phyloP scores from a whole-genome alignment of 2,888 invertebrate genomes.

The Drosophila limbata region DNA sequence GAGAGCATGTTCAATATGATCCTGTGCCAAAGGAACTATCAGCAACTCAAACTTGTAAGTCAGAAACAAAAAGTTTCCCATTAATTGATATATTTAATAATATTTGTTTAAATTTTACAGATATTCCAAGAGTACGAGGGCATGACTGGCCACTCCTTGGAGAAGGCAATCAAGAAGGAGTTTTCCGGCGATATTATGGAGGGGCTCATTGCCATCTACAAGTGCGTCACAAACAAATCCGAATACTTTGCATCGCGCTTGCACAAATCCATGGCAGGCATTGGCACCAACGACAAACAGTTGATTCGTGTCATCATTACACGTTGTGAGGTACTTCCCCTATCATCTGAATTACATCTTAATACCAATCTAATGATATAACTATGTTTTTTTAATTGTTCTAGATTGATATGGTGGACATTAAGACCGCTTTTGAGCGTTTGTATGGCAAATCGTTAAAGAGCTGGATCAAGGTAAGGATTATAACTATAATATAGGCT shows the following conservation, averaged over 20 bases:
- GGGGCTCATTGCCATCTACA: slow-evolving; percentile 92
- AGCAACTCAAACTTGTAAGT: slow-evolving; percentile 86
- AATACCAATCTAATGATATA: neutral
- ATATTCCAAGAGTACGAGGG: slow-evolving; percentile 86
- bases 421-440: slow-evolving; percentile 91
- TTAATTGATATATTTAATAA: neutral
- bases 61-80: too few relatives aligned
- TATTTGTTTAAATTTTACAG: slow-evolving; percentile 48
- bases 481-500: neutral
- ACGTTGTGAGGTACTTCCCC: slow-evolving; percentile 87
- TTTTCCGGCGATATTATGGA: slow-evolving; percentile 93
- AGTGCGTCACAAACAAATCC: slow-evolving; percentile 92
- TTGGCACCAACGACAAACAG: slow-evolving; percentile 94
- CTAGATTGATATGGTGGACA: slow-evolving; percentile 92
- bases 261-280: slow-evolving; percentile 94
- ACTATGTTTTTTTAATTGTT: neutral
- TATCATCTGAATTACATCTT: neutral
- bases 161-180: slow-evolving; percentile 92
- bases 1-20: slow-evolving; percentile 94
- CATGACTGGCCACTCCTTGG: slow-evolving; percentile 92
- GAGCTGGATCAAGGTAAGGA: slow-evolving; percentile 90
- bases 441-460: slow-evolving; percentile 91
- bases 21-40: slow-evolving; percentile 91
- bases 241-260: slow-evolving; percentile 94
- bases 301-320: slow-evolving; percentile 94